These are phyloP conservation scores for Notiomystis cincta DNA, from an alignment of 2,113 vertebrate species.

Conservation along the genomic window DNA sequence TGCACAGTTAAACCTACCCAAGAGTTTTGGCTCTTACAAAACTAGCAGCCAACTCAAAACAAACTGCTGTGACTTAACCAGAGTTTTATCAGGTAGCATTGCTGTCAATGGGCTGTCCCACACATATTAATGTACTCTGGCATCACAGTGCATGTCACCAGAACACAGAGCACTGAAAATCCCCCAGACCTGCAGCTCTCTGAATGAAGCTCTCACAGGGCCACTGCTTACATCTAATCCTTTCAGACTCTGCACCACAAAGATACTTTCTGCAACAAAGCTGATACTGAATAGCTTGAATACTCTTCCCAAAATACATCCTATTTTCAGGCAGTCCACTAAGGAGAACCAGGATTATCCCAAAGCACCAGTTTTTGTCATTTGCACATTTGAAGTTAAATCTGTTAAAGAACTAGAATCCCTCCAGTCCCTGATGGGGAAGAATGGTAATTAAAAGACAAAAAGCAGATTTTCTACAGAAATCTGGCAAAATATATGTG, in stretches of 20 bases:
- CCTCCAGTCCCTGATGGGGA: neutral
- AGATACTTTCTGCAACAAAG: neutral
- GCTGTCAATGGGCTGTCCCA: neutral
- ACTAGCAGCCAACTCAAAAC: neutral
- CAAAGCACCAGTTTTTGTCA: neutral
- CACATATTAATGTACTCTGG: accelerated
- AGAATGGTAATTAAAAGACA: neutral
- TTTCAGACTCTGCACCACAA: neutral
- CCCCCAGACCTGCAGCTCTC: neutral
- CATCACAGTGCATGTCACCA: neutral
- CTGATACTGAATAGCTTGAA: neutral
- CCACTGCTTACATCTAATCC: neutral
- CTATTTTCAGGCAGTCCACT: neutral
- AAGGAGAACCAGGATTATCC: neutral
- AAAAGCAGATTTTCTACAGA: neutral
- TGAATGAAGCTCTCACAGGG: neutral
- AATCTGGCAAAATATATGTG: neutral
- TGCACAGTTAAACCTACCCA: neutral
- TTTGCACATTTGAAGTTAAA: neutral
- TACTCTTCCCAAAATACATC: neutral
- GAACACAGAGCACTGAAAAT: neutral
- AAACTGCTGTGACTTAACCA: neutral
- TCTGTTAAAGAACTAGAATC: neutral
- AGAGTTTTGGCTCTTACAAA: neutral
- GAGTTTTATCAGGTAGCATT: neutral